Evolutionary conservation across 2,888 invertebrate genomes (phyloP).

Genomic region (Cephalotes varians): DNA sequence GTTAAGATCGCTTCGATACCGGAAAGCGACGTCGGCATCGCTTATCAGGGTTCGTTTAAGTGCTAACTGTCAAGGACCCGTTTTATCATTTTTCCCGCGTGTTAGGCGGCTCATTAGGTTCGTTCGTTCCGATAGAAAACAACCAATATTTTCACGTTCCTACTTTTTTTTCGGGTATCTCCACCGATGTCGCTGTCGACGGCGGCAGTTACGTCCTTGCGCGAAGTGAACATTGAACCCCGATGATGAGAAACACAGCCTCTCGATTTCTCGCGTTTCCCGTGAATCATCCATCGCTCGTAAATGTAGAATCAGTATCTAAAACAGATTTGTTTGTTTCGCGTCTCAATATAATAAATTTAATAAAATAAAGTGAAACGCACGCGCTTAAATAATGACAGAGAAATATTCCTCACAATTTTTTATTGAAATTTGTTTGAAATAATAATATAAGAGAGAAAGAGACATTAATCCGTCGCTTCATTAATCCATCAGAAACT

Average conservation of each 20-base stretch:
- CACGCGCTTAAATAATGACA: background rate
- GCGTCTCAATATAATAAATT: conserved; percentile 11
- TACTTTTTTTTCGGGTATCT: conserved; percentile 46
- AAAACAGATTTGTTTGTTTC: conserved; percentile 5
- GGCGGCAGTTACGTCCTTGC: conserved; percentile 68
- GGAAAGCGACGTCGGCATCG: conserved; percentile 38
- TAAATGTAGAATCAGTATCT: conserved; percentile 15
- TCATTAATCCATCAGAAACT: background rate
- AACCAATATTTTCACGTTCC: conserved; percentile 30
- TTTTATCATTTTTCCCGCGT: conserved; percentile 60
- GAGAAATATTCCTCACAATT: background rate
- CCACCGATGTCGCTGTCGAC: conserved; percentile 3
- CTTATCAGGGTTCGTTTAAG: conserved; percentile 54
- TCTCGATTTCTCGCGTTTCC: conserved; percentile 55
- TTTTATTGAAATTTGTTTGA: conserved; percentile 7
- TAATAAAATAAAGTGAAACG: background rate
- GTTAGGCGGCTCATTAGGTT: conserved; percentile 44
- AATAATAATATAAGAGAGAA: background rate
- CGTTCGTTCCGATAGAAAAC: conserved; percentile 13
- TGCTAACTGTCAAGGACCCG: conserved; percentile 63
- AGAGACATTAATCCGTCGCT: background rate
- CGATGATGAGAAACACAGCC: conserved; percentile 55
- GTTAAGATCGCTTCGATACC: conserved; percentile 50
- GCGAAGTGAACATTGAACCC: conserved; percentile 72
- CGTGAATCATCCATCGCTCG: conserved; percentile 65